Percentiles rank a stretch among this genome's conserved stretches.
These are phyloP conservation scores for Drosophila tristis DNA, from an alignment of 1,140 invertebrate species.

Conservation along the genomic window DNA sequence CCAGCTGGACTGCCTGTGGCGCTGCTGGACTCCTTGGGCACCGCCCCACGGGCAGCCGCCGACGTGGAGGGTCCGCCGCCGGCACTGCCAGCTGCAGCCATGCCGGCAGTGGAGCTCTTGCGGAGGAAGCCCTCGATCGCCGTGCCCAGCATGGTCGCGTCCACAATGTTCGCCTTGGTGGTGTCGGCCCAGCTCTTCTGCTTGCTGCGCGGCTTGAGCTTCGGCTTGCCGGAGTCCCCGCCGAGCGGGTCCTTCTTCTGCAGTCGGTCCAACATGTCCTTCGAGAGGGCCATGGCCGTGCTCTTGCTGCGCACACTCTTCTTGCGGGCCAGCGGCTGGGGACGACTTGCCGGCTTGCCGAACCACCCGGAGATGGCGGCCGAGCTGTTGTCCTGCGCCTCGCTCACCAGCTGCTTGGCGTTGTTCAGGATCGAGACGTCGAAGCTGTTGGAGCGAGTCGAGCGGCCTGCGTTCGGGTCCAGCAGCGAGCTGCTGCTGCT, in stretches of 20 bases:
- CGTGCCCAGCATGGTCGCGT: slow-evolving; percentile 90
- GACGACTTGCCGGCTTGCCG: slow-evolving; percentile 85
- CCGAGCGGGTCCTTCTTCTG: slow-evolving; percentile 78
- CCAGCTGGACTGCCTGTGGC: slow-evolving; percentile 31
- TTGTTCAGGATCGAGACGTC: slow-evolving; percentile 90
- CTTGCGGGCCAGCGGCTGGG: slow-evolving; percentile 89
- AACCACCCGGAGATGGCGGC: slow-evolving; percentile 89
- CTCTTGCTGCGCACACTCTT: slow-evolving; percentile 85
- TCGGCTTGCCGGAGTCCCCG: slow-evolving; percentile 71
- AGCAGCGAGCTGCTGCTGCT: slow-evolving; percentile 40
- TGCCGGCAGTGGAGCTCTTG: slow-evolving; percentile 85
- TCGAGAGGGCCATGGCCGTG: slow-evolving; percentile 85
- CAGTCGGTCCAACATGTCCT: slow-evolving; percentile 85
- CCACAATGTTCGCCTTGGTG: slow-evolving; percentile 85
- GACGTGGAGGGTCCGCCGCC: slow-evolving; percentile 74
- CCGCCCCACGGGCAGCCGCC: slow-evolving; percentile 66
- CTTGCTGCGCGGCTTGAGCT: slow-evolving; percentile 75
- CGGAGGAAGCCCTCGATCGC: slow-evolving; percentile 92
- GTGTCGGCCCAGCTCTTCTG: slow-evolving; percentile 76
- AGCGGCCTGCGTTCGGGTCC: slow-evolving; percentile 84
- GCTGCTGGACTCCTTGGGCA: slow-evolving; percentile 66
- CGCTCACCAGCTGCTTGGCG: slow-evolving; percentile 78
- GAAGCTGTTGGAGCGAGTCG: slow-evolving; percentile 91
- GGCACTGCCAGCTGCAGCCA: slow-evolving; percentile 73
- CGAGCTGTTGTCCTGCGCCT: slow-evolving; percentile 84